Evolutionary conservation across 1,140 invertebrate genomes (phyloP).

Genomic region (Halesus radiatus): DNA sequence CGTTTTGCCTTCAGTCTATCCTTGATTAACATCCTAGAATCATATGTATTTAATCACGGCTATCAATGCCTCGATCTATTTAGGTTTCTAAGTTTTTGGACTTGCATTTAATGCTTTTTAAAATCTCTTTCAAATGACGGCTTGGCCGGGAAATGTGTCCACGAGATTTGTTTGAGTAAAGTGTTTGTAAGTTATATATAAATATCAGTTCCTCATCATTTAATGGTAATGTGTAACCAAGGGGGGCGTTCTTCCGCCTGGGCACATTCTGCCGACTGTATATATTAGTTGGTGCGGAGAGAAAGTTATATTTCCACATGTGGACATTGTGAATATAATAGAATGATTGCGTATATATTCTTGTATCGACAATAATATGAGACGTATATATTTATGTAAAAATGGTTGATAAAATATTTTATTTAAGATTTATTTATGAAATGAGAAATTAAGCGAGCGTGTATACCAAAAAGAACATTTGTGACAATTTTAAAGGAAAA

Average conservation of each 20-base stretch:
- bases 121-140: no score
- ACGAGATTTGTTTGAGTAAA: no score
- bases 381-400: conserved; percentile 42
- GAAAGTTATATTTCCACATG: conserved; percentile 17
- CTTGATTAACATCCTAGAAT: no score
- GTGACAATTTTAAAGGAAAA: conserved; percentile 34
- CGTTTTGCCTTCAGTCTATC: no score
- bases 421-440: conserved; percentile 38
- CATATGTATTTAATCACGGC: no score
- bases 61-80: no score
- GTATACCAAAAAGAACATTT: conserved; percentile 31
- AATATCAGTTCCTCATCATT: conserved; percentile 26
- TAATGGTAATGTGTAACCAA: neutral
- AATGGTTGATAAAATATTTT: conserved; percentile 35
- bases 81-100: no score
- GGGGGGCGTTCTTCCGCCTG: neutral
- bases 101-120: no score
- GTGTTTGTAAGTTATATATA: neutral
- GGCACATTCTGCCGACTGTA: neutral
- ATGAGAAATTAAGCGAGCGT: conserved; percentile 19
- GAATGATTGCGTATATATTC: conserved; percentile 44
- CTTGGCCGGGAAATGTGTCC: no score
- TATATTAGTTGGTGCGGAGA: conserved; percentile 5
- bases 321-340: neutral
- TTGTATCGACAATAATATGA: conserved; percentile 52